These are phyloP conservation scores for Ecliptopera silaceata DNA, from an alignment of 2,888 invertebrate species.

Conservation along the genomic window DNA sequence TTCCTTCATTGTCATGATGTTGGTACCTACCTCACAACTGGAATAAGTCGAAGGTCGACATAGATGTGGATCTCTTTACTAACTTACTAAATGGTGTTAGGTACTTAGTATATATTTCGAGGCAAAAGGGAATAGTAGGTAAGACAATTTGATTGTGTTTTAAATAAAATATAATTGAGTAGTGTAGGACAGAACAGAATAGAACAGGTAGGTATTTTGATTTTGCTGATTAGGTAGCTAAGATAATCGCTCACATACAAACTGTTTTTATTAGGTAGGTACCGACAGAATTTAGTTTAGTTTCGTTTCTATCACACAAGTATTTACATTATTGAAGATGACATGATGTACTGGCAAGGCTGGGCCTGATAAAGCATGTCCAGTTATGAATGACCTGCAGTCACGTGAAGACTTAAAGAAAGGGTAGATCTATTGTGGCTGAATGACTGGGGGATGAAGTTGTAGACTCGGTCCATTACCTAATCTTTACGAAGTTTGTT, in stretches of 20 bases:
- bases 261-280: too few relatives aligned
- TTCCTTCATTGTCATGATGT: constrained; percentile 20
- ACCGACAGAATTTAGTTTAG: too few relatives aligned
- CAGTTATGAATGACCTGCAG: constrained; percentile 11
- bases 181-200: too few relatives aligned
- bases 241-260: too few relatives aligned
- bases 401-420: not conserved
- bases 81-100: not conserved
- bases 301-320: constrained; percentile 3
- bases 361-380: constrained; percentile 17
- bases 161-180: too few relatives aligned
- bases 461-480: not conserved
- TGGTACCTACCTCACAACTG: not conserved
- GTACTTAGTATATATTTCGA: too few relatives aligned
- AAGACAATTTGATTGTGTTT: too few relatives aligned
- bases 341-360: constrained; percentile 6
- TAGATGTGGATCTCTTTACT: constrained; percentile 3
- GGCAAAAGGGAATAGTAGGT: too few relatives aligned
- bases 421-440: constrained; percentile 5
- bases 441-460: not conserved
- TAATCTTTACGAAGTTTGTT: not conserved
- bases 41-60: not conserved
- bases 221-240: not conserved
- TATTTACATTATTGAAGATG: not conserved
- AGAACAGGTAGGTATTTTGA: too few relatives aligned